Evolutionary conservation across 2,113 vertebrate species (phyloP).

Genomic region (Colossoma macropomum): DNA sequence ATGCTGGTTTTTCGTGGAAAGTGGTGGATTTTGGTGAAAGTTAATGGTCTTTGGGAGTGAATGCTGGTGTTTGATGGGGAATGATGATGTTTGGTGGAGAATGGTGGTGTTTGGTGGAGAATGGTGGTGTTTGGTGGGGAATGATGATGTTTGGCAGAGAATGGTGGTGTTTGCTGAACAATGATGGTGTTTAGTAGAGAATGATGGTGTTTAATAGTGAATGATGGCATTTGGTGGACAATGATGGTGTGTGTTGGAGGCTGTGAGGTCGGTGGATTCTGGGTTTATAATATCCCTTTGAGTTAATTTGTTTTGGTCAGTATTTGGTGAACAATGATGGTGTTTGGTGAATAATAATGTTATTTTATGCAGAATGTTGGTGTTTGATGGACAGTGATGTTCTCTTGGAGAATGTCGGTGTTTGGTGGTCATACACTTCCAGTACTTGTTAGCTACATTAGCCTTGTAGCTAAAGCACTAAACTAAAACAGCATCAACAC

Average conservation of each 20-base stretch:
- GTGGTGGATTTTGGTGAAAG: too few relatives aligned
- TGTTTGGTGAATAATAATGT: not conserved
- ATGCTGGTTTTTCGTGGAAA: too few relatives aligned
- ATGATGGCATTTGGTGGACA: not conserved
- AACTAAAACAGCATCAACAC: too few relatives aligned
- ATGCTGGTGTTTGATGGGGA: too few relatives aligned
- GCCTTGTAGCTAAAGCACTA: too few relatives aligned
- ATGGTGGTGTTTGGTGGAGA: not conserved
- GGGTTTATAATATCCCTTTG: too few relatives aligned
- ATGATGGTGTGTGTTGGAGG: not conserved
- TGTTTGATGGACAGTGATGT: not conserved
- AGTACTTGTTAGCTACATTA: not conserved
- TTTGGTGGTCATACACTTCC: not conserved
- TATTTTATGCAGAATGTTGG: not conserved
- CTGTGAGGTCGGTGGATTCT: too few relatives aligned
- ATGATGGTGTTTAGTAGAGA: not conserved
- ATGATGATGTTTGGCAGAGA: not conserved
- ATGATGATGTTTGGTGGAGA: too few relatives aligned
- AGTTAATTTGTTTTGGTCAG: too few relatives aligned
- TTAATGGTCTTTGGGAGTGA: too few relatives aligned
- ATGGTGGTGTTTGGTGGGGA: not conserved
- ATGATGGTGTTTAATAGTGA: not conserved
- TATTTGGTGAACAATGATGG: not conserved
- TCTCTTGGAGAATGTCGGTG: not conserved
- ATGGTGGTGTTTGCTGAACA: not conserved